These are phyloP conservation scores for Falco peregrinus DNA, from an alignment of 2,797 vertebrate species.

Conservation along the genomic window DNA sequence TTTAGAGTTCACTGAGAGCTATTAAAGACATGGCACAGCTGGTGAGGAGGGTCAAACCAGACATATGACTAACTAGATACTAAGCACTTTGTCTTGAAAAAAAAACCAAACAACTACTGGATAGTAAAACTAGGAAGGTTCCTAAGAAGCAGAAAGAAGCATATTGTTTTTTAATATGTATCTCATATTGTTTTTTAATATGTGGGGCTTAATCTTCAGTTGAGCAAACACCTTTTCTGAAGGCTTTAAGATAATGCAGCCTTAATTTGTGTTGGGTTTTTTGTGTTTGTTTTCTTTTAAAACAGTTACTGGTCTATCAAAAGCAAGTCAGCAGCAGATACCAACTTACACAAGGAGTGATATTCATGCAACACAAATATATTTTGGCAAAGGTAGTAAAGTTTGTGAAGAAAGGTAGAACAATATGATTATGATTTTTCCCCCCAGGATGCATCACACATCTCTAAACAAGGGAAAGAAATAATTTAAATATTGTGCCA, in stretches of 20 bases:
- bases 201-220: neutral
- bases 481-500: neutral
- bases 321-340: neutral
- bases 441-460: neutral
- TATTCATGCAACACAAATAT: neutral
- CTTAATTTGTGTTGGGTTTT: neutral
- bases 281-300: neutral
- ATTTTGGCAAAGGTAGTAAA: neutral
- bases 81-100: neutral
- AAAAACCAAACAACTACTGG: neutral
- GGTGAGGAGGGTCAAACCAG: neutral
- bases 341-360: neutral
- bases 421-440: neutral
- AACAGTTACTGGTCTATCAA: neutral
- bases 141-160: neutral
- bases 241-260: neutral
- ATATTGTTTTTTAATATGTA: neutral
- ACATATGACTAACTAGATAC: neutral
- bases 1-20: neutral
- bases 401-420: neutral
- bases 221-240: neutral
- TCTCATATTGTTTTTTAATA: neutral
- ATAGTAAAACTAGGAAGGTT: neutral
- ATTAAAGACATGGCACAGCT: neutral
- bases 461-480: neutral